Evolutionary conservation across 2,797 vertebrate species (phyloP).

Genomic region (Nannoperca australis): DNA sequence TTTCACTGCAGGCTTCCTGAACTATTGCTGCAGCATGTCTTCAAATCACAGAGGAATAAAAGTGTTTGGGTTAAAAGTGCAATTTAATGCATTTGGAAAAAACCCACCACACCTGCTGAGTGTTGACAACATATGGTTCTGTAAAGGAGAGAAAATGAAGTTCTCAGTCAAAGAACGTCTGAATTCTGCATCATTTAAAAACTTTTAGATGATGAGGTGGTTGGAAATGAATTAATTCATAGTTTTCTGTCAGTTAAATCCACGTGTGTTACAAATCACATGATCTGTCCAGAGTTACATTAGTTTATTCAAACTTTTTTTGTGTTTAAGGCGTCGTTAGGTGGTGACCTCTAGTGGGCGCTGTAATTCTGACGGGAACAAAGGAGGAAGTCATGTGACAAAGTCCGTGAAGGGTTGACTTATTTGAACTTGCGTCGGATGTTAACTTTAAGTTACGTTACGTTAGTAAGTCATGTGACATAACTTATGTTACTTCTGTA

Average conservation of each 20-base stretch:
- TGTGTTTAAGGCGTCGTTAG: too few relatives aligned
- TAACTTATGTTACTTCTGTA: too few relatives aligned
- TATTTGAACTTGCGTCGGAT: too few relatives aligned
- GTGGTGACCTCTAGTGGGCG: too few relatives aligned
- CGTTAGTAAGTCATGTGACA: too few relatives aligned
- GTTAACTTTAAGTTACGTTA: too few relatives aligned
- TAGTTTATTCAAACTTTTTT: background rate
- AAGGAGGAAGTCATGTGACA: too few relatives aligned
- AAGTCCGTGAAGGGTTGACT: too few relatives aligned
- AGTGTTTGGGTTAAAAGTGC: constrained; percentile 1
- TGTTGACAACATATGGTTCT: background rate
- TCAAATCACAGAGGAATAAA: constrained; percentile 8
- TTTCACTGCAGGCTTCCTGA: constrained; percentile 13
- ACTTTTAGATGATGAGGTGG: background rate
- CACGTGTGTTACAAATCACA: background rate
- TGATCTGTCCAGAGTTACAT: background rate
- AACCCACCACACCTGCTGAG: constrained; percentile 2
- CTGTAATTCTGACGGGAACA: too few relatives aligned
- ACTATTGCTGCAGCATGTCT: background rate
- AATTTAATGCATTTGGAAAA: background rate
- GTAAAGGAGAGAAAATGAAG: background rate
- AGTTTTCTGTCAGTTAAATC: background rate
- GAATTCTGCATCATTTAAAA: background rate
- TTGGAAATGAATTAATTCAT: background rate
- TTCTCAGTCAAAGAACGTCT: background rate